A percentile compares a stretch with the other conserved stretches of the same genome.
Evolutionary conservation across 1,140 invertebrate species (phyloP).

Genomic region (Pachyrhynchus sulphureomaculatus): DNA sequence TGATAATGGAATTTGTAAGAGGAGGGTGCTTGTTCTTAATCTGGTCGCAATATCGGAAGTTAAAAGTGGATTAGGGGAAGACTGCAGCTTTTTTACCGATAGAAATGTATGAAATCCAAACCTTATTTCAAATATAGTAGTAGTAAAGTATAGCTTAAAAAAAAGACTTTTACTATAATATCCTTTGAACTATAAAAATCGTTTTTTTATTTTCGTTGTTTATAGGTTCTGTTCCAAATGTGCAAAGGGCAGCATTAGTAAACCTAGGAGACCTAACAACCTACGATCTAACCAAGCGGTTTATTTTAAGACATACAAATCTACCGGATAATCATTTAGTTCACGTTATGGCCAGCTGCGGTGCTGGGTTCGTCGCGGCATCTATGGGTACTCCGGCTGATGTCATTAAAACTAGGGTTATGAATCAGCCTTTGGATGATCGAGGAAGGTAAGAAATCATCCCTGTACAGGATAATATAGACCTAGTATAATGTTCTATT

Average conservation of each 20-base stretch:
- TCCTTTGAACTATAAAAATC: no score
- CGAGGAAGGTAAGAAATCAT: slow-evolving; percentile 72
- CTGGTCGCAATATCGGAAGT: no score
- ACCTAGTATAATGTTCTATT: no score
- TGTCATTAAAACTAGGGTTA: slow-evolving; percentile 88
- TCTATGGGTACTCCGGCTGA: slow-evolving; percentile 88
- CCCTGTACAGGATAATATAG: no score
- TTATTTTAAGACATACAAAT: slow-evolving; percentile 72
- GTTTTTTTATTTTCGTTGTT: slow-evolving; percentile 2
- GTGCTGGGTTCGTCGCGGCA: slow-evolving; percentile 85
- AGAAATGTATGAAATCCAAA: no score
- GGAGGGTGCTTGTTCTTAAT: no score
- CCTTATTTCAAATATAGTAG: no score
- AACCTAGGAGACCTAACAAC: slow-evolving; percentile 85
- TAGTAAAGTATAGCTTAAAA: no score
- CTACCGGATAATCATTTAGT: slow-evolving; percentile 77
- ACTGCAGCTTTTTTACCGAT: no score
- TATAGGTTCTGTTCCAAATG: slow-evolving; percentile 76
- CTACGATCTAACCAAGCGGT: slow-evolving; percentile 86
- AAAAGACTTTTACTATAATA: no score
- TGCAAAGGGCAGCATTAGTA: slow-evolving; percentile 79
- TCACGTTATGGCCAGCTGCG: slow-evolving; percentile 75
- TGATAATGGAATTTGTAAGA: no score
- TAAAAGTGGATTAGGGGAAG: no score
- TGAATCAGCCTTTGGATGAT: slow-evolving; percentile 88